Evolutionary conservation across 2,113 vertebrate genomes (phyloP).

Genomic region (Actinemys pallida): DNA sequence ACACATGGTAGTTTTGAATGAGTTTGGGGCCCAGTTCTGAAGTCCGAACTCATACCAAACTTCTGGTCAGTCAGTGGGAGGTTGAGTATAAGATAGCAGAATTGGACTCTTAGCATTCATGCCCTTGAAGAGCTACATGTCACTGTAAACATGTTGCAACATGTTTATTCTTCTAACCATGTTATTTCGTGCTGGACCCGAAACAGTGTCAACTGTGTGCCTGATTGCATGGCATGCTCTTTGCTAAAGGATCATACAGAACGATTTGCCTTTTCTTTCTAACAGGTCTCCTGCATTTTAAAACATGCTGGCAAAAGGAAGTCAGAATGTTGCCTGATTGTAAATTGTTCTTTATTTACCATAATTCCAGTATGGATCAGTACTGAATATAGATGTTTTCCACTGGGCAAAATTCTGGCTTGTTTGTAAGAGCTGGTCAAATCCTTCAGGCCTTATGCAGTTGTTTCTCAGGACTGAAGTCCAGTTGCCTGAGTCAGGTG

Average conservation of each 20-base stretch:
- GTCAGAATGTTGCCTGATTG: neutral
- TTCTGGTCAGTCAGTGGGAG: neutral
- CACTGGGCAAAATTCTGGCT: neutral
- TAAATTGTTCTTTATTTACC: neutral
- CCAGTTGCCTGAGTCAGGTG: neutral
- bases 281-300: slow-evolving; percentile 34
- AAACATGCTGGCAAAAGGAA: neutral
- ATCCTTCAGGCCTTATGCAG: neutral
- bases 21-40: neutral
- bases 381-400: neutral
- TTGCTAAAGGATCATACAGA: neutral
- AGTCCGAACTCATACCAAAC: neutral
- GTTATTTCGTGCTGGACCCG: slow-evolving; percentile 39
- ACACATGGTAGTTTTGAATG: neutral
- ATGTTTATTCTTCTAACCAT: slow-evolving; percentile 43
- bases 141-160: slow-evolving; percentile 26
- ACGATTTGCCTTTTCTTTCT: slow-evolving; percentile 45
- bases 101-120: slow-evolving; percentile 29
- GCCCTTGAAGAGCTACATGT: neutral
- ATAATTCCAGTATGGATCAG: neutral
- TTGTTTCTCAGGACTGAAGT: neutral
- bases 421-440: neutral
- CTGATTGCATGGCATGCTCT: slow-evolving; percentile 29
- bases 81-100: slow-evolving; percentile 8
- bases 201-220: slow-evolving; percentile 28